phyloP scores from a whole-genome alignment of 1,140 invertebrate genomes.

The Agrilus planipennis region DNA sequence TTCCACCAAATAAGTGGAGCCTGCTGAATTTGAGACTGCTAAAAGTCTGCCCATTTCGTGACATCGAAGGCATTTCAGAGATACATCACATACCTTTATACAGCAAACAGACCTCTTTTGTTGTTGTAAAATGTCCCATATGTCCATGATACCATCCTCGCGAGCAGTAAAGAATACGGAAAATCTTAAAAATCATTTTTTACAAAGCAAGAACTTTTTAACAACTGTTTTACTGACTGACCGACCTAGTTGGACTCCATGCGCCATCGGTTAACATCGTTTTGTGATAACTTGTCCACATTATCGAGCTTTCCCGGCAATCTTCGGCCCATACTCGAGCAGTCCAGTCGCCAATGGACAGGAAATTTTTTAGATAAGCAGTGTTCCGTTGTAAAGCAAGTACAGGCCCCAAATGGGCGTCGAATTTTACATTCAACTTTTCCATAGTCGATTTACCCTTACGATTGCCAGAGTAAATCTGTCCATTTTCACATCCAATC shows the following conservation, averaged over 20 bases:
- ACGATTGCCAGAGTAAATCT: conserved; percentile 71
- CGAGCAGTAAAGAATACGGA: conserved; percentile 81
- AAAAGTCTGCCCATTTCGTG: conserved; percentile 58
- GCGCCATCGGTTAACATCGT: conserved; percentile 67
- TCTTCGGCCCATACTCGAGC: conserved; percentile 89
- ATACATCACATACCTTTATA: conserved; percentile 63
- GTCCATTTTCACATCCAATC: conserved; percentile 65
- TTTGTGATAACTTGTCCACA: conserved; percentile 76
- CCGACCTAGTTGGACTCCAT: conserved; percentile 75
- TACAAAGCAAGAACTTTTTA: not conserved
- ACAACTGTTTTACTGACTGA: too few species aligned
- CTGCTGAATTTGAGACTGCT: conserved; percentile 73
- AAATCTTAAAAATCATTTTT: conserved; percentile 40
- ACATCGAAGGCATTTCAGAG: conserved; percentile 39
- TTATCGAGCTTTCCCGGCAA: conserved; percentile 77
- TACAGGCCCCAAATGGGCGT: conserved; percentile 76
- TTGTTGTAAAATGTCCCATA: conserved; percentile 84
- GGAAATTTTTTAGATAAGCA: conserved; percentile 80
- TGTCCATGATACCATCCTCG: conserved; percentile 77
- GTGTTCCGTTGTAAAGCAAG: conserved; percentile 78
- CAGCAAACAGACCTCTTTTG: conserved; percentile 74
- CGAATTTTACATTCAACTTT: conserved; percentile 63
- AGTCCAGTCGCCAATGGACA: conserved; percentile 87
- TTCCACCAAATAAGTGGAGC: conserved; percentile 74
- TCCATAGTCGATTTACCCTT: conserved; percentile 72